A percentile compares a stretch with the other conserved stretches of the same genome.
Conservation (phyloP, 2,888 invertebrate species). For the Thalpophila matura region DNA sequence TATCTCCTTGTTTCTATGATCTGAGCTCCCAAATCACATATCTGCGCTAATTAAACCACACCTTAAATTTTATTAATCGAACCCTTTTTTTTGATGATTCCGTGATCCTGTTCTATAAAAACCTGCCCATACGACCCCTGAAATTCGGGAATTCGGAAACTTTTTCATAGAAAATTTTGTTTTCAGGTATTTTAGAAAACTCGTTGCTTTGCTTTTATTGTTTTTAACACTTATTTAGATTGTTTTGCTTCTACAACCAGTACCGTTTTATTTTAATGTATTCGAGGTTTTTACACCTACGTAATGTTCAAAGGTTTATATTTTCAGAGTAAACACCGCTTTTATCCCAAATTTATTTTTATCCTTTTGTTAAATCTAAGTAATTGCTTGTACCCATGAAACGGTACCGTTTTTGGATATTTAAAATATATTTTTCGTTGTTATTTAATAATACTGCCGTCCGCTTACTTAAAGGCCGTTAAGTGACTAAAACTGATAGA, state of each 20-base stretch:
- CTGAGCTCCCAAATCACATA: neutral
- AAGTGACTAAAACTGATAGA: too few relatives aligned
- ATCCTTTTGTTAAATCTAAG: neutral
- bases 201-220: slow-evolving; percentile 11
- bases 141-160: neutral
- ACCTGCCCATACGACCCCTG: slow-evolving; percentile 2
- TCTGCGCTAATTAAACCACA: slow-evolving; percentile 12
- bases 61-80: slow-evolving; percentile 23
- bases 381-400: neutral
- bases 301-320: neutral
- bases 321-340: neutral
- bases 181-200: slow-evolving; percentile 19
- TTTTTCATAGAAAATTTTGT: neutral
- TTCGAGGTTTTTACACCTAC: slow-evolving; percentile 16
- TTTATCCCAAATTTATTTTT: neutral
- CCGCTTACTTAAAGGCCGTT: too few relatives aligned
- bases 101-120: neutral
- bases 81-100: slow-evolving; percentile 28
- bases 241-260: slow-evolving; percentile 21
- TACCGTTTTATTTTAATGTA: slow-evolving; percentile 30
- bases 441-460: too few relatives aligned
- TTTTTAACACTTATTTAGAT: slow-evolving; percentile 32
- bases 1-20: too few relatives aligned
- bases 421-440: neutral
- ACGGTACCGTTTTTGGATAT: neutral